phyloP scores from a whole-genome alignment of 2,888 invertebrate species.

The Melinaea marsaeus region DNA sequence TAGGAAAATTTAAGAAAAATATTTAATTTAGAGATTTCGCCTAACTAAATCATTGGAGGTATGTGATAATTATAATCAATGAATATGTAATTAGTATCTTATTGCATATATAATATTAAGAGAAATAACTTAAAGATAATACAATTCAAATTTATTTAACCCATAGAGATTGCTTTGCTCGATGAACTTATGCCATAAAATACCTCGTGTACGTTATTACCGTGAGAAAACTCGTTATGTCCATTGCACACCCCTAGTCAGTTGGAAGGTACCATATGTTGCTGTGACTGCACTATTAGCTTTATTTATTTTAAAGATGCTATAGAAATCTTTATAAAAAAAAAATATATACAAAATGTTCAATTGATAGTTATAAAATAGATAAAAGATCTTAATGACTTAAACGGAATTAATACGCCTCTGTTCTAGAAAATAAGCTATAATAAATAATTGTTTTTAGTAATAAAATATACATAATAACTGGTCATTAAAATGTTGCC shows the following conservation, averaged over 20 bases:
- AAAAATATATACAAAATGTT: neutral
- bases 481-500: slow-evolving; percentile 28
- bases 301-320: slow-evolving; percentile 40
- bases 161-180: no score
- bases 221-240: slow-evolving; percentile 14
- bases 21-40: no score
- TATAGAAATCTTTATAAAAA: slow-evolving; percentile 29
- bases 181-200: neutral
- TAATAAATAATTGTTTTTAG: slow-evolving; percentile 13
- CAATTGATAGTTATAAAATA: neutral
- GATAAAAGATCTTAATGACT: neutral
- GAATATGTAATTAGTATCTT: no score
- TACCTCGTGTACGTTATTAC: slow-evolving; percentile 1
- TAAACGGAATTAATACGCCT: no score
- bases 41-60: no score
- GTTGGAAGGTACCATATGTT: slow-evolving; percentile 46
- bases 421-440: neutral
- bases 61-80: no score
- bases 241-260: slow-evolving; percentile 24
- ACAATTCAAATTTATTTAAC: no score
- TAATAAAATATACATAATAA: slow-evolving; percentile 22
- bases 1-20: no score
- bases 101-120: no score
- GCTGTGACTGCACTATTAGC: slow-evolving; percentile 47
- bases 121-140: no score